Evolutionary conservation across 2,888 invertebrate species (phyloP), one percentile per base, ranked within the genome.

Genomic region (Ypsolopha sequella): DNA sequence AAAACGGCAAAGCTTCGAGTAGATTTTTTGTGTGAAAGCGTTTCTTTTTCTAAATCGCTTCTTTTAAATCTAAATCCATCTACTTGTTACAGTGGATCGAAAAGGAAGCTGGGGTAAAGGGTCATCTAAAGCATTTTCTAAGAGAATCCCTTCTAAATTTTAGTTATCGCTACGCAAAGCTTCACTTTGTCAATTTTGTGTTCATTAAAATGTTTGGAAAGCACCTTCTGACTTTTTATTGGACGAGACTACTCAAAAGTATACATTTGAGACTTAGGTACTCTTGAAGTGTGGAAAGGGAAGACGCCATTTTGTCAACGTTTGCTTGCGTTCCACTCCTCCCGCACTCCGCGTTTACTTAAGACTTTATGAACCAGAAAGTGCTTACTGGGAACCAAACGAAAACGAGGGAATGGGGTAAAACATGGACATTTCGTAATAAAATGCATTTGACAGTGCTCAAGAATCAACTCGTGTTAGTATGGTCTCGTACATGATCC

Each of bases 101-200:
- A 52, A 53, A 68, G 66, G 63, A 59, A 74, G 74, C 74, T 71
- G 66, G 65, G 65, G 60, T 62, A 59, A 63, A 71, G 76, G 76
- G 63, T 49, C 24, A 64, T 73, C 76, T 79, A 80, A 68, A 75
- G 73, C 72, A 56, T 33, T 48, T 36, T 59, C 76, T 77, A 76
- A 60, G 55, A 63, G 63, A 70, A 62, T 73, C 67, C 75, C 67
- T 65, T 66, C 72, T 76, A 73, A 66, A 55, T 58, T 46, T 63
- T 50, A 6, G 41, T 54, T 60, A 63, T 65, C 63, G 68, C 78
- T 82, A 82, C 73, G 74, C 73, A 76, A 82, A 81, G 80, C 81
- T 77, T 78, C 67, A 74, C 70, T 71, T 67, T 63, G 65, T 64
- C 60, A 60, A 56, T 52, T 54, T 43, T 55, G 56, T 56, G 52